Conservation (phyloP, 2,888 invertebrate genomes). For the Ypsolopha scabrella region DNA sequence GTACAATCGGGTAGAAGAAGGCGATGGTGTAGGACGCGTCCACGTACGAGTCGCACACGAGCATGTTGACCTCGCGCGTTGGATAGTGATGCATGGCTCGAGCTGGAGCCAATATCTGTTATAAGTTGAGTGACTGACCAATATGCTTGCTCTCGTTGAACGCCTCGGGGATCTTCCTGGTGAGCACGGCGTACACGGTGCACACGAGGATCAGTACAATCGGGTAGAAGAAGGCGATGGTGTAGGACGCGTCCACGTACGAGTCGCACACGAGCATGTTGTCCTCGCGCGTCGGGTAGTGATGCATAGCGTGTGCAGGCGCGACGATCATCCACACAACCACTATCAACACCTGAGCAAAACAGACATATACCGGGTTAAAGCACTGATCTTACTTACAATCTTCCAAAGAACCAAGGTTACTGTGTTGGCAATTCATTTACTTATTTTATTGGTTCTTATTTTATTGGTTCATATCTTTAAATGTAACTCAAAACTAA, state of each 20-base stretch:
- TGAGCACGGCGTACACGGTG: slow-evolving; percentile 95
- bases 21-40: too few relatives aligned
- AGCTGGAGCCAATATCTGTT: too few relatives aligned
- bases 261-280: slow-evolving; percentile 94
- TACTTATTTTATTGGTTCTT: too few relatives aligned
- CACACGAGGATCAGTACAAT: slow-evolving; percentile 91
- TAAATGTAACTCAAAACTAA: too few relatives aligned
- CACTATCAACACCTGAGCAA: slow-evolving; percentile 82
- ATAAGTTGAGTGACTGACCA: slow-evolving; percentile 80
- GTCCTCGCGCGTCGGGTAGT: slow-evolving; percentile 92
- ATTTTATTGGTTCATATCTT: too few relatives aligned
- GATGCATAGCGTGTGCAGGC: slow-evolving; percentile 89
- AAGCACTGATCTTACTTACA: too few relatives aligned
- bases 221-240: slow-evolving; percentile 95
- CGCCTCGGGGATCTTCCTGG: slow-evolving; percentile 97
- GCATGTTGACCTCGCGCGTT: too few relatives aligned
- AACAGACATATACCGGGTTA: not conserved
- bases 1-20: too few relatives aligned
- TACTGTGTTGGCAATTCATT: too few relatives aligned
- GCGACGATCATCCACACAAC: slow-evolving; percentile 93
- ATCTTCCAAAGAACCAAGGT: too few relatives aligned
- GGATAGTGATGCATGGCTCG: too few relatives aligned
- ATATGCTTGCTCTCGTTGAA: slow-evolving; percentile 99
- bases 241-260: slow-evolving; percentile 92
- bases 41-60: too few relatives aligned